Base-by-base conservation (phyloP, 2,113 vertebrate genomes). In the Saguinus imperator region DNA sequence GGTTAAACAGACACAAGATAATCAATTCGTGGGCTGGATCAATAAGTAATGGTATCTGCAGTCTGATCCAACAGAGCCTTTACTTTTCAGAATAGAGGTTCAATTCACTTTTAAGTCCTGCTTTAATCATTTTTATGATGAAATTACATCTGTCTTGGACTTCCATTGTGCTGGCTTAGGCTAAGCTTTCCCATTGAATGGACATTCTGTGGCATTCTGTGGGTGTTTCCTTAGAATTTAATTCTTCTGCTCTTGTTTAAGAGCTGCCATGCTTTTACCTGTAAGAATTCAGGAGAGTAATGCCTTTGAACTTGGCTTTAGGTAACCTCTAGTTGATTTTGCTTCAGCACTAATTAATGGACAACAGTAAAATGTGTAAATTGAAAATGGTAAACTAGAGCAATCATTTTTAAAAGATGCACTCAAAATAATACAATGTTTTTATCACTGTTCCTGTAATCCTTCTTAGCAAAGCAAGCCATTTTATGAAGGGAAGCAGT, bases 41-140 rank as follows among this genome's bases (percentile, higher is more conserved):
- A 98, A 97, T 98, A 98, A 96, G 58, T 97, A 98, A 97, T 98
- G 96, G 91, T 97, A 98, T 97, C 77, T 92, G 84, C 23, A 73
- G 86, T 97, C 96, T 95, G 96, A 96, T 97, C 98, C 97, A 98
- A 95, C 77, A 94, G 97, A 97, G 97, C 14, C 75, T 98, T 92
- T 97, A 89, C 91, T 98, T 98, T 96, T 90, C 95, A 98, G 95
- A 98, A 96, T 61, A 97, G 40, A 95, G 8, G 29, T 48, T 95
- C n/a, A 45, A 48, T 79, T 91, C 66, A 83, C 9, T 61, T 61
- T 72, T 13, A 27, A 75, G 27, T 77, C 43, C n/a, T 64, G 13
- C n/a, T 88, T 95, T 52, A n/a, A 32, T 50, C 35, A 58, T 95
- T 92, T 96, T 93, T 12, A 61, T 25, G 52, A 92, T 79, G 72